Evolutionary conservation across 2,113 vertebrate genomes (phyloP), one percentile per base, ranked within the genome.

Genomic region (Lichenostomus cassidix): DNA sequence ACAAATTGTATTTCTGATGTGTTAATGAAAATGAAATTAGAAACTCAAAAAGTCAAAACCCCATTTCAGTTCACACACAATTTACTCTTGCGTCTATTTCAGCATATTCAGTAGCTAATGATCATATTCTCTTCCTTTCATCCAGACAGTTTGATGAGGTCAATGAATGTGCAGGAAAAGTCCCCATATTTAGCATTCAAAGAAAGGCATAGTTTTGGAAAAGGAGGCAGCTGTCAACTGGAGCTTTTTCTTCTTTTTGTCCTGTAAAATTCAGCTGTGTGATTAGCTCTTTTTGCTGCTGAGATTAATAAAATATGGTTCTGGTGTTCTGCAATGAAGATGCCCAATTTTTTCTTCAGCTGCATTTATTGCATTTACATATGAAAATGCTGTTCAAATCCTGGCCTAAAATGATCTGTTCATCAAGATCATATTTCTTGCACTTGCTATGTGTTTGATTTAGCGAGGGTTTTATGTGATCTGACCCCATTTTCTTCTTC

Each of bases 1-100:
- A 92, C 39, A 94, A 95, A 94, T 89, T 90, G 53, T 89, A 91
- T 90, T 95, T 93, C 74, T 91, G 67, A 94, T 77, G 33, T 92
- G 70, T 76, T 89, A 93, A 95, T 12, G 28, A 84, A 92, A 93
- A 95, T 89, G 41, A 85, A 90, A 96, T 92, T 83, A 93, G 80
- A 89, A 95, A 87, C 75, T 87, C 35, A 55, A 64, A 87, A 92
- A 83, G 68, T 82, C 8, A 11, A 63, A 90, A 89, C 11, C 3
- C 5, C 7, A 0, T 83, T 96, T 96, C 56, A 52, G 80, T 79
- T 92, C 87, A 74, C 63, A 73, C 39, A 78, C 25, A 59, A 86
- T 89, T 82, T 80, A 44, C 37, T 81, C 49, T 77, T 33, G 42
- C 20, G 74, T 29, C 12, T 50, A 15, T 75, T 93, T 90, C 76